Percentiles rank a stretch among this genome's conserved stretches.
These are phyloP conservation scores for Netelia fuscicornis DNA, from an alignment of 2,888 invertebrate genomes.

Conservation along the genomic window DNA sequence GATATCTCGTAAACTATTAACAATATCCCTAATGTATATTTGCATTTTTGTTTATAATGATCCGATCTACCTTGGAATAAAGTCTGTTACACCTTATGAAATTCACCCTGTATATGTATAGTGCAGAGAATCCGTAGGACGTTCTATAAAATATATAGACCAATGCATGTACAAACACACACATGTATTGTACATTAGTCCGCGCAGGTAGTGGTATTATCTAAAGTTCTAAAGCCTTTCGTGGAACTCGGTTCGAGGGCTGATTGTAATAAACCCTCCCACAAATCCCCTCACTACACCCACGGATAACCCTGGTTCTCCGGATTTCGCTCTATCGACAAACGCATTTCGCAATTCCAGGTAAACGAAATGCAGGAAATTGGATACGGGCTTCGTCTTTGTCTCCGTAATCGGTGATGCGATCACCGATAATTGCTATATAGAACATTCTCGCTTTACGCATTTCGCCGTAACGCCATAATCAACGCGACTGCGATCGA, in stretches of 20 bases:
- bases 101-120: too few species aligned
- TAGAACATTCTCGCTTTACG: neutral
- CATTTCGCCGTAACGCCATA: neutral
- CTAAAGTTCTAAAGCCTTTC: slow-evolving; percentile 55
- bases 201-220: slow-evolving; percentile 10
- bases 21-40: too few species aligned
- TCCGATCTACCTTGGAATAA: too few species aligned
- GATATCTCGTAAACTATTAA: too few species aligned
- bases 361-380: slow-evolving; percentile 1
- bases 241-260: slow-evolving; percentile 39
- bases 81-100: too few species aligned
- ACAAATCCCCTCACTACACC: slow-evolving; percentile 1
- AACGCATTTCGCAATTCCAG: slow-evolving; percentile 22
- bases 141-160: too few species aligned
- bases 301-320: neutral
- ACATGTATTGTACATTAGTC: neutral
- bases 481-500: neutral
- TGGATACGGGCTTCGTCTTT: slow-evolving; percentile 10
- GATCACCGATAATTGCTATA: neutral
- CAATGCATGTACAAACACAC: too few species aligned
- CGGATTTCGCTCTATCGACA: neutral
- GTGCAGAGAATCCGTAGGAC: too few species aligned
- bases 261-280: neutral
- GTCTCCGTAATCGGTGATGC: neutral
- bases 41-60: too few species aligned